Conservation (phyloP, 2,113 vertebrate genomes). For the Mixornis gularis region DNA sequence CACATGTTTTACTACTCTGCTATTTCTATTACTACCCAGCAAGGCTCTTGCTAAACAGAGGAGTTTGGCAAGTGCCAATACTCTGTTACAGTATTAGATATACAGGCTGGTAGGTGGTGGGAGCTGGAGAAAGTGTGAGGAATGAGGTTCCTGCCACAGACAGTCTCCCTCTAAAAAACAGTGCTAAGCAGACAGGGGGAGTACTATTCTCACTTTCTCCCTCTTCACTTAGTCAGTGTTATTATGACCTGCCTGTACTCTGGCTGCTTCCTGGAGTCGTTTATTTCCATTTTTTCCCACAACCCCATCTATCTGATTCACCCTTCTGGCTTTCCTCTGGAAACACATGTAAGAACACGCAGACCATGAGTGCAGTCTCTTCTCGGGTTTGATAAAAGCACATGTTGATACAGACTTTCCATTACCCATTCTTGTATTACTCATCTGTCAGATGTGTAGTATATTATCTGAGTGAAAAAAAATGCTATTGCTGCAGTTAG, state of each 20-base stretch:
- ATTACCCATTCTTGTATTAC: not conserved
- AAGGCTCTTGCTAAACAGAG: not conserved
- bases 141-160: not conserved
- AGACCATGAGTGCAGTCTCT: not conserved
- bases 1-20: not conserved
- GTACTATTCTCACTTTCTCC: not conserved
- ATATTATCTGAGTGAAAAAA: not conserved
- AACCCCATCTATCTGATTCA: not conserved
- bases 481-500: not conserved
- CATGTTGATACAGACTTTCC: not conserved
- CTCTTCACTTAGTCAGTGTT: not conserved
- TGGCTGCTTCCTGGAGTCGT: not conserved
- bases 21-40: not conserved
- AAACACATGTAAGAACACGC: rapidly evolving
- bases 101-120: not conserved
- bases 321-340: not conserved
- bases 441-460: not conserved
- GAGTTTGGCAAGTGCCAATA: not conserved
- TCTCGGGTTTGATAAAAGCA: not conserved
- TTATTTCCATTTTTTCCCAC: not conserved
- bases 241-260: not conserved
- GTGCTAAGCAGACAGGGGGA: not conserved
- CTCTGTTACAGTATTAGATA: not conserved
- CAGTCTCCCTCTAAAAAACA: not conserved
- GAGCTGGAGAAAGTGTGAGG: not conserved